Conservation (phyloP, 1,140 invertebrate species). For the Scylla paramamosain region DNA sequence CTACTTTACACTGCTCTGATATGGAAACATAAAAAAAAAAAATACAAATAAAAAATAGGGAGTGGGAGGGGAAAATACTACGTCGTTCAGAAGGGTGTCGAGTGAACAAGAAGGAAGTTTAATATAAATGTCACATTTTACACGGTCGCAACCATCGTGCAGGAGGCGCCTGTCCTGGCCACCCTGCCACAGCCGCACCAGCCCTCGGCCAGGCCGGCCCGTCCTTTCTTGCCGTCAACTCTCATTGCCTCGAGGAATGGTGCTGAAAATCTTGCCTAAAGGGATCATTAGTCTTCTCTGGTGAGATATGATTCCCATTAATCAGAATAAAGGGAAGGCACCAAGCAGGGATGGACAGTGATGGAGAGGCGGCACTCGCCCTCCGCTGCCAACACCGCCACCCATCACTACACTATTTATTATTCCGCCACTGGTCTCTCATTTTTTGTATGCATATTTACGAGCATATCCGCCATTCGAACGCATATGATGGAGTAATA, state of each 20-base stretch:
- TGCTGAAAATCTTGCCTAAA: neutral
- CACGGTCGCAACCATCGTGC: too few species aligned
- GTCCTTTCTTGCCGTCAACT: neutral
- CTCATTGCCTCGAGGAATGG: neutral
- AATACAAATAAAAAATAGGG: too few species aligned
- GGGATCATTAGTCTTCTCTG: neutral
- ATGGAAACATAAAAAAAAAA: too few species aligned
- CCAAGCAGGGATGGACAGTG: neutral
- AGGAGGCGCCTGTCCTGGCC: too few species aligned
- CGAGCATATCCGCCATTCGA: neutral
- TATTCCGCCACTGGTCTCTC: neutral
- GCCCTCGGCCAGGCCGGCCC: too few species aligned
- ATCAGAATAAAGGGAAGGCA: slow-evolving; percentile 22
- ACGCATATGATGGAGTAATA: too few species aligned
- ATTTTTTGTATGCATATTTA: neutral
- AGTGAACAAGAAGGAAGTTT: too few species aligned
- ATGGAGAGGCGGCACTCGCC: neutral
- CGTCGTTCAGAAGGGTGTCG: too few species aligned
- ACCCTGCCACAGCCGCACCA: too few species aligned
- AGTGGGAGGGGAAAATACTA: too few species aligned
- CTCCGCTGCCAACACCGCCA: neutral
- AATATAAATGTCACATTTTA: too few species aligned
- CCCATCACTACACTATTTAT: neutral
- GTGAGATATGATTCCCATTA: neutral
- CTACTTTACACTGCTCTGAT: too few species aligned